These are phyloP conservation scores for Cinara cedri DNA, from an alignment of 2,888 invertebrate genomes.

Conservation along the genomic window DNA sequence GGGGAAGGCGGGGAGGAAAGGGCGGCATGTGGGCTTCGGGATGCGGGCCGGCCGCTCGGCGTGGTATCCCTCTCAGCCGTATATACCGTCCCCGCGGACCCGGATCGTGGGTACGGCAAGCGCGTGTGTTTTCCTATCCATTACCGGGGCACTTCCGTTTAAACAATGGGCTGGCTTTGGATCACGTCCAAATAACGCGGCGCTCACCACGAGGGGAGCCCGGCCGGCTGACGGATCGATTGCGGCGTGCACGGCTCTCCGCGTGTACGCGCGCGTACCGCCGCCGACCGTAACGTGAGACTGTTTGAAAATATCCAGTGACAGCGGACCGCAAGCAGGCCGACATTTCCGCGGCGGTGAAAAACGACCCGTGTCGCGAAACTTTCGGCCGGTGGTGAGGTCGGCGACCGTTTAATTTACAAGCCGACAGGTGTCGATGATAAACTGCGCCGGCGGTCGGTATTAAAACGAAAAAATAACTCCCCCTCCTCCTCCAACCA, in stretches of 20 bases:
- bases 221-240: conserved; percentile 22
- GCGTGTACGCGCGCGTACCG: background rate
- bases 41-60: conserved; percentile 37
- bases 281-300: conserved; percentile 27
- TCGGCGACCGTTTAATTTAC: conserved; percentile 46
- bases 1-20: background rate
- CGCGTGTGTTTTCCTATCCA: conserved; percentile 55
- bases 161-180: conserved; percentile 47
- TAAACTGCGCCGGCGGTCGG: background rate
- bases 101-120: conserved; percentile 5
- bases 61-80: background rate
- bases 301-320: conserved; percentile 46
- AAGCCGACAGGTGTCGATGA: conserved; percentile 50
- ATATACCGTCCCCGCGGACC: too few relatives aligned
- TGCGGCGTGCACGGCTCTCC: background rate
- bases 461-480: too few relatives aligned
- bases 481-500: too few relatives aligned
- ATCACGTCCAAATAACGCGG: conserved; percentile 43
- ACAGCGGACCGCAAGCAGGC: background rate
- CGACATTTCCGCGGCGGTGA: conserved; percentile 15
- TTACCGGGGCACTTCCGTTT: conserved; percentile 51
- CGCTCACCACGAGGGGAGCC: background rate
- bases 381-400: background rate
- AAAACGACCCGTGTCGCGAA: conserved; percentile 47
- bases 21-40: conserved; percentile 37